A percentile compares a stretch with the other conserved stretches of the same genome.
Evolutionary conservation across 1,140 invertebrate genomes (phyloP).

Genomic region (Lordiphosa mommai): DNA sequence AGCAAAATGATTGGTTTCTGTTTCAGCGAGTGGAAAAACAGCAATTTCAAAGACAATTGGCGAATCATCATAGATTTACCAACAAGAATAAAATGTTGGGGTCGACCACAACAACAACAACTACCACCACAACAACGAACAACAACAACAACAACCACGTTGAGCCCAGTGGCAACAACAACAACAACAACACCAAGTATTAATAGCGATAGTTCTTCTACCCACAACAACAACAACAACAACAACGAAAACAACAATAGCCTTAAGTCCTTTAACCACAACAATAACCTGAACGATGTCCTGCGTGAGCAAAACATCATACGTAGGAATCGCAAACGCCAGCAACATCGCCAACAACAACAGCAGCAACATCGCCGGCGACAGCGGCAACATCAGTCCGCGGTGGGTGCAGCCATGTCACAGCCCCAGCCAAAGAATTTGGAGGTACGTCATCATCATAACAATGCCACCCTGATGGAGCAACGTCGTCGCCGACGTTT

Average conservation of each 20-base stretch:
- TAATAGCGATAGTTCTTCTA: conserved; percentile 67
- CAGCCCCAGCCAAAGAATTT: conserved; percentile 66
- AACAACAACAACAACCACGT: conserved; percentile 35
- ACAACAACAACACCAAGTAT: conserved; percentile 55
- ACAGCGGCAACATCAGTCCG: conserved; percentile 15
- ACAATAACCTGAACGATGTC: conserved; percentile 20
- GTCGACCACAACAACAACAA: conserved; percentile 32
- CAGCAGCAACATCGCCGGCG: conserved; percentile 8
- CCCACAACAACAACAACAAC: conserved; percentile 17
- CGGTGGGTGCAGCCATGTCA: conserved; percentile 36
- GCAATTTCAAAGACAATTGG: conserved; percentile 20
- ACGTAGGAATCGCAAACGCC: conserved; percentile 5
- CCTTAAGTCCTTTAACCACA: conserved; percentile 53
- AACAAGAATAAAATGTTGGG: conserved; percentile 17
- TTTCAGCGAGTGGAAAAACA: conserved; percentile 44
- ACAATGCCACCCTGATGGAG: conserved; percentile 58
- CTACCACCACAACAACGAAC: conserved; percentile 31
- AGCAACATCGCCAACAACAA: conserved; percentile 4
- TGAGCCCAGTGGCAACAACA: conserved; percentile 43
- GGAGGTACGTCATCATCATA: conserved; percentile 60
- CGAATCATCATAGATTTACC: not conserved
- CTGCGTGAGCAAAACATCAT: conserved; percentile 15
- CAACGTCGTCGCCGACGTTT: conserved; percentile 42
- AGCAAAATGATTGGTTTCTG: conserved; percentile 43
- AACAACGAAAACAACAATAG: conserved; percentile 42